Conservation (phyloP, 2,888 invertebrate genomes). For the Encarsia formosa region DNA sequence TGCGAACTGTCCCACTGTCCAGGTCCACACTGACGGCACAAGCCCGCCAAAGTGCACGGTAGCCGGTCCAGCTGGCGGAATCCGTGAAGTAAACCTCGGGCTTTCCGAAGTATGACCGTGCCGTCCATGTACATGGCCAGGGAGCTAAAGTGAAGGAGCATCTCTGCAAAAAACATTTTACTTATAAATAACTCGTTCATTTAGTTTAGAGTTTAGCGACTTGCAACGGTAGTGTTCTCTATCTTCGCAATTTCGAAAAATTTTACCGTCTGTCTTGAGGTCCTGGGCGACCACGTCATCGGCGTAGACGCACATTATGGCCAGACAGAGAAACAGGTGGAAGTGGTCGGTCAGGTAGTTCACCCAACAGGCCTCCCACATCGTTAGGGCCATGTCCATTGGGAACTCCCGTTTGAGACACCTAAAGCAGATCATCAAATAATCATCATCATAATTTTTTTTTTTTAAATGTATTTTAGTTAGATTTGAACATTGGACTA, state of each 20-base stretch:
- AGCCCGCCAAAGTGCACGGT: constrained; percentile 82
- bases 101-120: constrained; percentile 82
- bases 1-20: constrained; percentile 95
- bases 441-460: no score
- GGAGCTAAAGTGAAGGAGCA: constrained; percentile 91
- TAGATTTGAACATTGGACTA: not conserved
- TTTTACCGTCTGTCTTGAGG: constrained; percentile 86
- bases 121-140: constrained; percentile 98
- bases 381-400: constrained; percentile 79
- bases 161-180: no score
- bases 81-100: constrained; percentile 84
- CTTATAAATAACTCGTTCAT: no score
- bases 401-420: constrained; percentile 92
- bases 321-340: constrained; percentile 88
- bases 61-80: constrained; percentile 83
- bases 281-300: constrained; percentile 91
- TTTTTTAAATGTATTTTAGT: not conserved
- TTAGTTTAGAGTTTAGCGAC: no score
- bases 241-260: no score
- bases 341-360: constrained; percentile 95
- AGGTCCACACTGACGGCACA: constrained; percentile 85
- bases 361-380: constrained; percentile 98
- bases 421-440: no score
- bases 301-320: constrained; percentile 88
- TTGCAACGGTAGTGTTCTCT: no score